Evolutionary conservation across 2,797 vertebrate genomes (phyloP).

Genomic region (Danionella dracula): DNA sequence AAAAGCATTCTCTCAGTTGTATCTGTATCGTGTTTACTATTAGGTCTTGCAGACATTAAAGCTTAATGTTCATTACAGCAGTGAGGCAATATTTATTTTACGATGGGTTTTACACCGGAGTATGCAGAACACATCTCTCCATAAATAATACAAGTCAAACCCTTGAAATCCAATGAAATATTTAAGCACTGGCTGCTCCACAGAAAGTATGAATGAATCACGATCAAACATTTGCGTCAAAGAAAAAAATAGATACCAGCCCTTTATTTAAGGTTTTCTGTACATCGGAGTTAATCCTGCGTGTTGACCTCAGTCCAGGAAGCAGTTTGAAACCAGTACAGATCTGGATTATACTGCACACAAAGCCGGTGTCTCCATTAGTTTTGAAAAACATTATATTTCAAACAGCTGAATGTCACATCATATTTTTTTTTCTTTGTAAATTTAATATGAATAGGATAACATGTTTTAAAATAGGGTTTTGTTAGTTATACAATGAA

Average conservation of each 20-base stretch:
- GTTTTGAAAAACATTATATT: not conserved
- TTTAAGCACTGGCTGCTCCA: conserved; percentile 51
- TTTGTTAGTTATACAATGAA: too few species aligned
- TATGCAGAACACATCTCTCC: conserved; percentile 39
- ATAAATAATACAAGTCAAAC: conserved; percentile 60
- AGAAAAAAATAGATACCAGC: not conserved
- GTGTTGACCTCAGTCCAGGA: not conserved
- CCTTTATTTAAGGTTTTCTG: not conserved
- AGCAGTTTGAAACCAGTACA: not conserved
- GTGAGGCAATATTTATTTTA: conserved; percentile 51
- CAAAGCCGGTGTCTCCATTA: not conserved
- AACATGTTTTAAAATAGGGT: too few species aligned
- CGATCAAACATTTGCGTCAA: conserved; percentile 36
- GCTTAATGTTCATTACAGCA: conserved; percentile 43
- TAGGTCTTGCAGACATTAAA: conserved; percentile 49
- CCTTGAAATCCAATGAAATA: conserved; percentile 58
- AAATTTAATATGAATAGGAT: too few species aligned
- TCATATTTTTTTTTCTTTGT: too few species aligned
- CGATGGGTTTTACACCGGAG: conserved; percentile 43
- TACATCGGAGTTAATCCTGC: not conserved
- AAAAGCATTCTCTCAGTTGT: conserved; percentile 10
- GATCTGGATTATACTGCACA: not conserved
- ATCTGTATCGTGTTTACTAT: conserved; percentile 48
- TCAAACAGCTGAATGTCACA: not conserved
- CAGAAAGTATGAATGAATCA: conserved; percentile 42